Evolutionary conservation across 23 tunicate genomes (phyloP).

Genomic region (Diplosoma virens): DNA sequence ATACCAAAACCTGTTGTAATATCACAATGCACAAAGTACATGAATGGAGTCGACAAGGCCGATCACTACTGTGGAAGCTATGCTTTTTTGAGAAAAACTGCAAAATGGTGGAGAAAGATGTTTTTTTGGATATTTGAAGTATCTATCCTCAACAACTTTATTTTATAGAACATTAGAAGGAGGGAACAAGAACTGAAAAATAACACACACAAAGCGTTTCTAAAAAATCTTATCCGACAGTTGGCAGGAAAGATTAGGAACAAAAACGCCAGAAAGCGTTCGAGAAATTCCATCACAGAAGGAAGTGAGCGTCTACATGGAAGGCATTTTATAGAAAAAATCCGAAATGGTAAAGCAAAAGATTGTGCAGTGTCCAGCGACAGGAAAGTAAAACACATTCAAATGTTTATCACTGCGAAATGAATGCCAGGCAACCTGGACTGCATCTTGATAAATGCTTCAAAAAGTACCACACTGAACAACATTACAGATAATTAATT

Average conservation of each 20-base stretch:
- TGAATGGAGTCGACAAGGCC: too few relatives aligned
- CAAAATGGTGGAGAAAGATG: too few relatives aligned
- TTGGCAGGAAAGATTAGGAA: constrained; percentile 16
- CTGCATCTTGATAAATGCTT: too few relatives aligned
- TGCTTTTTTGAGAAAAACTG: too few relatives aligned
- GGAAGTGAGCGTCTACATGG: background rate
- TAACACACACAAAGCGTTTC: background rate
- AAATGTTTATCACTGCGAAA: too few relatives aligned
- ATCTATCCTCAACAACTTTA: background rate
- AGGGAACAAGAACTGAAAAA: background rate
- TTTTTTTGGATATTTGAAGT: constrained; percentile 1
- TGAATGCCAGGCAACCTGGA: too few relatives aligned
- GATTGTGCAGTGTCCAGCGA: too few relatives aligned
- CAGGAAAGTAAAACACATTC: too few relatives aligned
- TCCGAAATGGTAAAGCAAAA: constrained; percentile 2
- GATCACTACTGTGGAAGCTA: too few relatives aligned
- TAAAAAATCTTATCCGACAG: background rate
- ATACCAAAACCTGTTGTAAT: background rate
- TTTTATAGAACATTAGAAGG: background rate
- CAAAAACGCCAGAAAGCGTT: constrained; percentile 4
- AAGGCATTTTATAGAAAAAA: constrained; percentile 14
- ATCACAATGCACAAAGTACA: too few relatives aligned
- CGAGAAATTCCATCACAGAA: background rate
- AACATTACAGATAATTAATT: too few relatives aligned
- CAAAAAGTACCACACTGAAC: too few relatives aligned